Evolutionary conservation across 2,888 invertebrate species (phyloP), one percentile per base, ranked within the genome.

Genomic region (Elysia crispata): DNA sequence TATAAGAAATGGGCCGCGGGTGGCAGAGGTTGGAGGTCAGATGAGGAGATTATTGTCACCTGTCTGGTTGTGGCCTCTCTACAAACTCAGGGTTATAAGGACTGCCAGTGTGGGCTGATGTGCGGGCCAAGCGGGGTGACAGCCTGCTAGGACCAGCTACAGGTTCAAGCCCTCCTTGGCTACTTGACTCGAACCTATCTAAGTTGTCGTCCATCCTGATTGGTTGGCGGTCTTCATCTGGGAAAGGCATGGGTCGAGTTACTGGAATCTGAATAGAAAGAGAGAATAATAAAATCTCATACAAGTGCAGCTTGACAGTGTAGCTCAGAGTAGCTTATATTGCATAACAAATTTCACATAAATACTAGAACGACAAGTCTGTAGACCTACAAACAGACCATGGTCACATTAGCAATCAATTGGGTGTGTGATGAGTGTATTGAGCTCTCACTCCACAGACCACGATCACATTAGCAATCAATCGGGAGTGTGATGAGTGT

Each of bases 161-260:
- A 60, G 84, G 76, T 8, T 81, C 79, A 20, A 60, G 79, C 33
- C 84, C 49, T 23, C 77, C 75, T 6, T 50, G 69, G 57, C 66
- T 73, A 33, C n/a, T 28, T 18, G 75, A 30, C 25, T 76, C 80
- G 50, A 76, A 80, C 74, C 77, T 76, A 23, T 80, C 79, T 62
- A 74, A 74, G 30, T 79, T 77, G 15, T 80, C 78, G 18, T 62
- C 15, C 41, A 41, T 41, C 25, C 41, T 49, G 13, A 76, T 20
- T 6, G 67, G 31, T 20, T 60, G 69, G 20, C 74, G 72, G 64
- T 82, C 83, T 3, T 82, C 80, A 28, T 79, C 74, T 13, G 81
- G 81, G 77, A 81, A 82, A 3, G 77, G 79, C 28, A 81, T 79
- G 18, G 75, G 73, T 13, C 82, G n/a, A 0, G n/a, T 60, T n/a